Base-by-base conservation (phyloP, 2,113 vertebrate genomes). In the Phrynocephalus versicolor region DNA sequence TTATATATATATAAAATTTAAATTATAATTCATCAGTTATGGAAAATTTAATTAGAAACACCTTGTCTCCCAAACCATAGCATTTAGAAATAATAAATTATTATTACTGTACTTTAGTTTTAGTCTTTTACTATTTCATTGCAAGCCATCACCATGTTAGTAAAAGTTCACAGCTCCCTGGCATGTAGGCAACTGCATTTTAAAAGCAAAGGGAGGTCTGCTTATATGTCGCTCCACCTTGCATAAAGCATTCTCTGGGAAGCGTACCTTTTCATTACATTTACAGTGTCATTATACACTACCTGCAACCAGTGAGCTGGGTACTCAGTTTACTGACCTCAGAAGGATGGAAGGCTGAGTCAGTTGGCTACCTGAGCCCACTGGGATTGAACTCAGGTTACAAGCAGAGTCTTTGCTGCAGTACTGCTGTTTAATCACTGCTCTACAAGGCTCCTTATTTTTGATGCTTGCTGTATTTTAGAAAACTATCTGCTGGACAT, bases 391-490 rank as follows among this genome's bases (percentile, higher is more conserved):
- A 51, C 45, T 51, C 45, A 51, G 45, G 45, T 51, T 51, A 10
- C 45, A 51, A 51, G 45, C 45, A 51, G 45, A 51, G 10, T 51
- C 45, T 51, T 51, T 5, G 10, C 45, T 51, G 5, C 45, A 51
- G 45, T 51, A 51, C 45, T 51, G 45, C 5, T 51, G 45, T 51
- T 51, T 51, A 51, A 51, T 10, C 45, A 51, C 45, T 51, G 45
- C 10, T 5, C 45, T 51, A 51, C 45, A 10, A 51, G 10, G 45
- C 45, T 51, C 45, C 45, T 51, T 51, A 6, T 51, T 51, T 51
- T 51, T 51, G 10, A 45, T 72, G 6, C n/a, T 51, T 6, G 6
- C 16, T 45, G n/a, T 86, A 88, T 60, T 87, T 91, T 60, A 82
- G 51, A 75, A 84, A 18, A 70, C 60, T 7, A 55, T 78, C 37